Base-by-base conservation (phyloP, 2,888 invertebrate genomes). In the Operophtera brumata region DNA sequence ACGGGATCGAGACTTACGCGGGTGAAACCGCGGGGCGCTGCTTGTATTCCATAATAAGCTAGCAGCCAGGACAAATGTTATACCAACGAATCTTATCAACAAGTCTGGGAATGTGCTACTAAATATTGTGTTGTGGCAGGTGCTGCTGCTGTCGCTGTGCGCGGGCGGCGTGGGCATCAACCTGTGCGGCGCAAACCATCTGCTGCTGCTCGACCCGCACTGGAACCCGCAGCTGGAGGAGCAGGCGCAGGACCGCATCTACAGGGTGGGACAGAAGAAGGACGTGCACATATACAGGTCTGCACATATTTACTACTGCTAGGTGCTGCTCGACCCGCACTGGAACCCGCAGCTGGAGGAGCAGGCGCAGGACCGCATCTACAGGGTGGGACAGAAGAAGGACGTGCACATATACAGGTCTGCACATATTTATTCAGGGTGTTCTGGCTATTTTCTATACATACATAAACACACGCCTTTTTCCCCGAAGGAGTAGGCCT, bases 211-310 rank as follows among this genome's bases (percentile, higher is more conserved):
- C 14, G 99, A 99, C 86, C 92, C 97, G 47, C 98, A 99, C 83
- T 99, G 98, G 97, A 99, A 99, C 91, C 99, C 99, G 0, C 98
- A 98, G 73, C 85, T 99, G 41, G 99, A 99, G 83, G 92, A 94
- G 39, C 99, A 99, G 82, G 99, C 98, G 0, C 96, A 96, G 85
- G 99, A 99, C 87, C 91, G 99, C 57, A 94, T 99, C 59, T 97
- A 98, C 85, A 90, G 98, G 57, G 94, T 98, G 60, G 98, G 98
- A 0, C 99, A 99, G 80, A 92, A 82, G 43, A 96, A 94, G 72
- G 82, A 92, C 66, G 97, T 98, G 0, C 91, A 92, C 67, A 93
- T 98, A 45, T 96, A 97, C 81, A 96, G 96, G 95, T 96, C 71
- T n/a, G n/a, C n/a, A n/a, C n/a, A n/a, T n/a, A n/a, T n/a, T n/a